These are phyloP conservation scores for Mesocricetus auratus DNA, from an alignment of 2,113 vertebrate genomes.

Conservation along the genomic window DNA sequence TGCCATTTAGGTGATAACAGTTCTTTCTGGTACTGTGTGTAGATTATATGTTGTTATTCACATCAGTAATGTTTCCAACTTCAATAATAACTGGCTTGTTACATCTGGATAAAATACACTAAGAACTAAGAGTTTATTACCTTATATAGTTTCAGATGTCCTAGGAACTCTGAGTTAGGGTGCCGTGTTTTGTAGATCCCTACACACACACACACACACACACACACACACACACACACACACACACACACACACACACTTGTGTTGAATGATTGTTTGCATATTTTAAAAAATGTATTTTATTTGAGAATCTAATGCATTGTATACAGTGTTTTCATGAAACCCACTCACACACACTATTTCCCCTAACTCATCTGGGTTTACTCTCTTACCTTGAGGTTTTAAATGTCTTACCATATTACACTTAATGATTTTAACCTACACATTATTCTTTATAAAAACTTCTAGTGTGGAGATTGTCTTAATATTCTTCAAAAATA, in stretches of 20 bases:
- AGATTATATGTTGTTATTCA: conserved; percentile 47
- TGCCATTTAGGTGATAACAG: neutral
- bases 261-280: neutral
- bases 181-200: neutral
- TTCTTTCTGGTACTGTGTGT: conserved; percentile 20
- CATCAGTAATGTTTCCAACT: neutral
- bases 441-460: no score
- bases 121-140: neutral
- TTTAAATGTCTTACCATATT: neutral
- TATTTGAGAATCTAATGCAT: neutral
- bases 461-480: neutral
- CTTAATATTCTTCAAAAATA: neutral
- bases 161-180: neutral
- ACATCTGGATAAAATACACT: neutral
- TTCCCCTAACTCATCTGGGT: neutral
- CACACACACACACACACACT: neutral
- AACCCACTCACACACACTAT: neutral
- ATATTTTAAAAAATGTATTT: neutral
- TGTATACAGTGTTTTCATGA: neutral
- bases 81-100: conserved; percentile 3
- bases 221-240: no score
- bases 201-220: neutral
- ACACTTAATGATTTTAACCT: neutral
- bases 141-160: neutral
- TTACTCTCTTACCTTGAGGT: neutral